Evolutionary conservation across 2,797 vertebrate species (phyloP).

Genomic region (Ceryle rudis): DNA sequence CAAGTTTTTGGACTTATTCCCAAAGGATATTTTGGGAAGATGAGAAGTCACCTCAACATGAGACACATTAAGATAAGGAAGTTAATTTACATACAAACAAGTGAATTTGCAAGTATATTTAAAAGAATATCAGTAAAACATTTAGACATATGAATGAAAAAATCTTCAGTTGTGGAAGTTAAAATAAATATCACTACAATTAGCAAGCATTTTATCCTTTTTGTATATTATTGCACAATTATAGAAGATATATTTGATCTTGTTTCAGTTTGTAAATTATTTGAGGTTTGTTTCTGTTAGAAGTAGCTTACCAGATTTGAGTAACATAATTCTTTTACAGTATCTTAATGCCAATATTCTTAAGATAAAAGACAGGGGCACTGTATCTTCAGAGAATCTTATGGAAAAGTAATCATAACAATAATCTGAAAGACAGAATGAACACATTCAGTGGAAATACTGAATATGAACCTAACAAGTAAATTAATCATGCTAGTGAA

Average conservation of each 20-base stretch:
- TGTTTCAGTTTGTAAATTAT: background rate
- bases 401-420: background rate
- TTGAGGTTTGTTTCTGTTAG: background rate
- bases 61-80: background rate
- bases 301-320: background rate
- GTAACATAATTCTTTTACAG: background rate
- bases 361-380: background rate
- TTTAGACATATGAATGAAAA: background rate
- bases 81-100: background rate
- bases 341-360: background rate
- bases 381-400: background rate
- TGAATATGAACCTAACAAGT: background rate
- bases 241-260: background rate
- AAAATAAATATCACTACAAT: constrained; percentile 47
- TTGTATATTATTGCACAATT: constrained; percentile 53
- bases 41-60: background rate
- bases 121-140: background rate
- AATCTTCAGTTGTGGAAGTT: background rate
- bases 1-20: background rate
- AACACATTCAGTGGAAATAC: constrained; percentile 1
- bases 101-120: background rate
- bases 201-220: background rate
- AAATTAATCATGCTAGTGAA: background rate
- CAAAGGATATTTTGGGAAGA: background rate
- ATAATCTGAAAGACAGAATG: background rate